Conservation (phyloP, 2,888 invertebrate species). For the Sarcophaga carnaria region DNA sequence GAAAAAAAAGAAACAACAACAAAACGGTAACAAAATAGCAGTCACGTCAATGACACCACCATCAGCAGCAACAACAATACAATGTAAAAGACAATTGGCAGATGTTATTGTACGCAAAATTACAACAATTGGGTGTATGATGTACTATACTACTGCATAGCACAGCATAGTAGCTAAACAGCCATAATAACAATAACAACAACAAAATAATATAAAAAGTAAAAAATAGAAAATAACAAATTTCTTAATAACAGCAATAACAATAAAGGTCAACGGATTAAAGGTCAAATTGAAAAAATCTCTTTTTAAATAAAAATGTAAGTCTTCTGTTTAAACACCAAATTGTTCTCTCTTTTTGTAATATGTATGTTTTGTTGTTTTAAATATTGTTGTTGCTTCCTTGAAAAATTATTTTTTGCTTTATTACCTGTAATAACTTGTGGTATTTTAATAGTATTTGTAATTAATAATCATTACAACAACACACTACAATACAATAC, state of each 20-base stretch:
- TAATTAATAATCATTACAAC: not conserved
- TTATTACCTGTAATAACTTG: not conserved
- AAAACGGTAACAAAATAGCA: conserved; percentile 25
- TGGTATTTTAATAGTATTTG: not conserved
- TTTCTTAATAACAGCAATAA: conserved; percentile 8
- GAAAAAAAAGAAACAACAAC: not conserved
- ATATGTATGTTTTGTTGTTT: not conserved
- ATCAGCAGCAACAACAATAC: not conserved
- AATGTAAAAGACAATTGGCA: conserved; percentile 53
- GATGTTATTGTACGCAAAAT: conserved; percentile 52
- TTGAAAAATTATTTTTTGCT: not conserved
- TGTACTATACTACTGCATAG: not conserved
- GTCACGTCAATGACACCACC: not conserved
- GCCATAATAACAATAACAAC: not conserved
- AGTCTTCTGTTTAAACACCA: not conserved
- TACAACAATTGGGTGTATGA: not conserved
- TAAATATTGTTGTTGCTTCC: not conserved
- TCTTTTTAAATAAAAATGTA: not conserved
- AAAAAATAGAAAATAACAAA: not conserved
- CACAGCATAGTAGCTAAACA: not conserved
- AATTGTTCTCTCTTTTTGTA: not conserved
- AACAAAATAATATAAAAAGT: not conserved
- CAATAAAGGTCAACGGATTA: conserved; percentile 68
- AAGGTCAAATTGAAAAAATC: conserved; percentile 64
- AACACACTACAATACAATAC: not conserved